phyloP scores from a whole-genome alignment of 2,797 vertebrate species.

The Pangasius krempfi region DNA sequence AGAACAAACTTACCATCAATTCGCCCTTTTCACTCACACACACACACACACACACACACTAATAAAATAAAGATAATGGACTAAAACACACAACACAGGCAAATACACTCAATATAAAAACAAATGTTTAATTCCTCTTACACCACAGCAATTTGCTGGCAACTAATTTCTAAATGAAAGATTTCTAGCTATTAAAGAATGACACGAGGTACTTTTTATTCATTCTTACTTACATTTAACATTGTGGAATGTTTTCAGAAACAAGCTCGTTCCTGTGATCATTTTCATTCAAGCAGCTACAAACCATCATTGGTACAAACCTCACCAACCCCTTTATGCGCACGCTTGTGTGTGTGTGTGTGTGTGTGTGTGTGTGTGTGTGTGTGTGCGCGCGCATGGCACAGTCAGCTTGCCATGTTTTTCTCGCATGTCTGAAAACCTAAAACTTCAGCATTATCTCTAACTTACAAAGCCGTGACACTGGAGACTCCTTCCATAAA shows the following conservation, averaged over 20 bases:
- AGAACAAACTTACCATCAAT: not conserved
- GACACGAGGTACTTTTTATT: not conserved
- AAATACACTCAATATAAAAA: not conserved
- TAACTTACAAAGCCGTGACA: not conserved
- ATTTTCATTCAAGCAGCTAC: not conserved
- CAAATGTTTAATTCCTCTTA: not conserved
- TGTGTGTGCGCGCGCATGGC: too few species aligned
- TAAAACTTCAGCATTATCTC: too few species aligned
- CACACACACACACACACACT: not conserved
- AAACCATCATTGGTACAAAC: not conserved
- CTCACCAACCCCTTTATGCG: too few species aligned
- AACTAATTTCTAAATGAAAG: not conserved
- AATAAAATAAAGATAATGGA: not conserved
- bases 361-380: too few species aligned
- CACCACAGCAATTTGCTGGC: not conserved
- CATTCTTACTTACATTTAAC: not conserved
- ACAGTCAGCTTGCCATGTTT: too few species aligned
- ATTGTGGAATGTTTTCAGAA: not conserved
- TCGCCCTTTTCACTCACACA: not conserved
- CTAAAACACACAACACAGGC: not conserved
- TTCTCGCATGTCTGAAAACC: too few species aligned
- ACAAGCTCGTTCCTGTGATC: not conserved
- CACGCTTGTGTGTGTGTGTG: too few species aligned
- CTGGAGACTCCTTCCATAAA: not conserved
- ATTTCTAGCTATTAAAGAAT: not conserved